Conservation (phyloP, 2,888 invertebrate genomes). For the Charanyca ferruginea region DNA sequence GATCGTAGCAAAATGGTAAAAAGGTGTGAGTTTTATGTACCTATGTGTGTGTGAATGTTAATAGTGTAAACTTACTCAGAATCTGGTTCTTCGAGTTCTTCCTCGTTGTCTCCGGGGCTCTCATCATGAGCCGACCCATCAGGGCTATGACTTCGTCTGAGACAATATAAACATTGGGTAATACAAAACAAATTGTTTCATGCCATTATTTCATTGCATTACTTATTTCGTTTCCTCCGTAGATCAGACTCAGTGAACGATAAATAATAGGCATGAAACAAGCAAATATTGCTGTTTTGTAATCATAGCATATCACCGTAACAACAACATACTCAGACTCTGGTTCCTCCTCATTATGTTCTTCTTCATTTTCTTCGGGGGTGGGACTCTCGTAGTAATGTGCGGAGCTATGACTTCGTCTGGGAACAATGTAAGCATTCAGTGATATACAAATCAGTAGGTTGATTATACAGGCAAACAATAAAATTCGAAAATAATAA, state of each 20-base stretch:
- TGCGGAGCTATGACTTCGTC: slow-evolving; percentile 16
- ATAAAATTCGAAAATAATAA: too few relatives aligned
- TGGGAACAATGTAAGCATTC: slow-evolving; percentile 10
- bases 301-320: background rate
- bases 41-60: background rate
- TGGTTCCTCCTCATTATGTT: slow-evolving; percentile 10
- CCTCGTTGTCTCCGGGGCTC: slow-evolving; percentile 24
- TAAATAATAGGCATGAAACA: background rate
- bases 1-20: too few relatives aligned
- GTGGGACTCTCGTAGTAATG: background rate
- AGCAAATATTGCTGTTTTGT: too few relatives aligned
- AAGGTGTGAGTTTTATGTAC: too few relatives aligned
- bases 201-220: too few relatives aligned
- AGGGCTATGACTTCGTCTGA: slow-evolving; percentile 12
- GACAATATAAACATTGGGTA: slow-evolving; percentile 4
- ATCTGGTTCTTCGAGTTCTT: background rate
- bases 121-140: slow-evolving; percentile 30
- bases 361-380: slow-evolving; percentile 1
- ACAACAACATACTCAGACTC: slow-evolving; percentile 11
- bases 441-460: background rate
- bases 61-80: slow-evolving; percentile 25
- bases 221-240: too few relatives aligned
- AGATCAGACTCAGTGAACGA: too few relatives aligned
- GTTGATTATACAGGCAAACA: too few relatives aligned
- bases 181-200: background rate